A percentile compares a stretch with the other conserved stretches of the same genome.
Conservation (phyloP, 2,113 vertebrate genomes). For the Egretta garzetta region DNA sequence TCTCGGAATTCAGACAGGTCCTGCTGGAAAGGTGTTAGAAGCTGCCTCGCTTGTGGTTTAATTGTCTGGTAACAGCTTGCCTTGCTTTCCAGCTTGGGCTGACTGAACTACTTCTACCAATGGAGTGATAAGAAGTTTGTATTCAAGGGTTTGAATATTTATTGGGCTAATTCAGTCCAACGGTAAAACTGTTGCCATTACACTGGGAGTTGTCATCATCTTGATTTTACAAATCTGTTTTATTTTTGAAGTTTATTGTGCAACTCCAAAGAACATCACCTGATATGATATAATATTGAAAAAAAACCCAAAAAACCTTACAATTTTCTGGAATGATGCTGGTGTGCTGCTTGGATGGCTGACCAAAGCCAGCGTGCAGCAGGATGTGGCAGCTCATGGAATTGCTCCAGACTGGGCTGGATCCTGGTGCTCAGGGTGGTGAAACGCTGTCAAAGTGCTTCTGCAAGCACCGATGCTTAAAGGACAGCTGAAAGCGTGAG, state of each 20-base stretch:
- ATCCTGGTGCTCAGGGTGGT: neutral
- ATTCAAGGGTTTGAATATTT: neutral
- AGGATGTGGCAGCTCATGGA: neutral
- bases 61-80: neutral
- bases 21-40: neutral
- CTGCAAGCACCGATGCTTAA: neutral
- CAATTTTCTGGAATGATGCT: neutral
- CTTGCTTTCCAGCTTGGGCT: neutral
- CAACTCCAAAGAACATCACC: neutral
- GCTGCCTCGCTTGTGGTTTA: neutral
- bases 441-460: neutral
- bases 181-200: neutral
- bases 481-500: neutral
- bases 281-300: too few species aligned
- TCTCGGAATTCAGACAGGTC: neutral
- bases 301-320: too few species aligned
- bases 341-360: neutral
- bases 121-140: neutral
- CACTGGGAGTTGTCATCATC: neutral
- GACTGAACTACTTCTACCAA: neutral
- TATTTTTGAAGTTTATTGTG: neutral
- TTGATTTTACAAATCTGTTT: neutral
- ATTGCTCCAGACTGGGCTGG: neutral
- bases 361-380: neutral
- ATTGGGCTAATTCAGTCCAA: neutral